These are phyloP conservation scores for Melieria omissa DNA, from an alignment of 2,888 invertebrate species.

Conservation along the genomic window DNA sequence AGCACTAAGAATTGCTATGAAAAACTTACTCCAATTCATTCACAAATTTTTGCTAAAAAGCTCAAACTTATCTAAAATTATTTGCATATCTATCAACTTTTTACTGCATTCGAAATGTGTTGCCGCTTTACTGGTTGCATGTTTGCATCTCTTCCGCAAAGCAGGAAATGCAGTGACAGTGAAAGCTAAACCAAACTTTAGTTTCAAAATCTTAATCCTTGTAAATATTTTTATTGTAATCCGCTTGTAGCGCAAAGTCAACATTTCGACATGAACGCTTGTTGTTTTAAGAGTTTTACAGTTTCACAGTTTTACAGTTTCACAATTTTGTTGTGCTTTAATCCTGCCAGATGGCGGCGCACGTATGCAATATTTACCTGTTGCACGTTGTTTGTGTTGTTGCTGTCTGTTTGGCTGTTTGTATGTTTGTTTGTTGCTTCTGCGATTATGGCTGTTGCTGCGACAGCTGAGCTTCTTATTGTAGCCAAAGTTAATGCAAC, in stretches of 20 bases:
- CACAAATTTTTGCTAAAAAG: too few species aligned
- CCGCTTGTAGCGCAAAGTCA: constrained; percentile 48
- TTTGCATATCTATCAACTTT: too few species aligned
- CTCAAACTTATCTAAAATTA: too few species aligned
- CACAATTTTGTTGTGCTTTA: background rate
- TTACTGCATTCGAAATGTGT: too few species aligned
- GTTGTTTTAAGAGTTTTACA: background rate
- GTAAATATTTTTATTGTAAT: constrained; percentile 57
- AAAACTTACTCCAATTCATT: too few species aligned
- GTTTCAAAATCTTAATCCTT: constrained; percentile 45
- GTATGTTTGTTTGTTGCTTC: too few species aligned
- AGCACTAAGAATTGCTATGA: too few species aligned
- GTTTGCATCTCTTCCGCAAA: too few species aligned
- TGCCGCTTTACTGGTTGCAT: too few species aligned
- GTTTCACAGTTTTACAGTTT: background rate
- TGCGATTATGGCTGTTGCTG: too few species aligned
- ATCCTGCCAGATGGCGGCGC: constrained; percentile 41
- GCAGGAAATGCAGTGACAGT: too few species aligned
- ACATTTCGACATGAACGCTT: background rate
- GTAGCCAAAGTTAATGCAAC: background rate
- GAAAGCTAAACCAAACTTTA: background rate
- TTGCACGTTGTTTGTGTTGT: constrained; percentile 34
- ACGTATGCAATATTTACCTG: constrained; percentile 55
- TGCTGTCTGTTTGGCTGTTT: background rate
- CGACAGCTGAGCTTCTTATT: too few species aligned